phyloP scores from a whole-genome alignment of 2,888 invertebrate genomes.

The Hirtodrosophila trivittata region DNA sequence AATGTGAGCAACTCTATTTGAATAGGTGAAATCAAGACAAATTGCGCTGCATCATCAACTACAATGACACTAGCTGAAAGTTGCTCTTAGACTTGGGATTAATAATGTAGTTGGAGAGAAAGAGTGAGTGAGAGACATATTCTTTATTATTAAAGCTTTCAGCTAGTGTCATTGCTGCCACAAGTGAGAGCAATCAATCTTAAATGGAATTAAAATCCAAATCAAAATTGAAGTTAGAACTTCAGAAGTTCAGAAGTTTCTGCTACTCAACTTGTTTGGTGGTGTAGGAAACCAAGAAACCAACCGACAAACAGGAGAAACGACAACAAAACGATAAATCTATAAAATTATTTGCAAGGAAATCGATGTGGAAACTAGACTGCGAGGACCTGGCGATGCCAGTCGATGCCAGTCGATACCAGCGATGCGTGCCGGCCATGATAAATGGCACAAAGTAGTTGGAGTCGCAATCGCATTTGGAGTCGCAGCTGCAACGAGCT shows the following conservation, averaged over 20 bases:
- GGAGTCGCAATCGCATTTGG: slow-evolving; percentile 1
- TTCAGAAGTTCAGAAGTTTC: slow-evolving; percentile 13
- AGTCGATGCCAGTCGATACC: slow-evolving; percentile 10
- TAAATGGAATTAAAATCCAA: slow-evolving; percentile 49
- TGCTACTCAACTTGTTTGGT: too few species aligned
- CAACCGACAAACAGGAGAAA: slow-evolving; percentile 34
- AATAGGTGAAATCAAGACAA: slow-evolving; percentile 74
- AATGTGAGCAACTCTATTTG: slow-evolving; percentile 44
- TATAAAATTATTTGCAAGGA: slow-evolving; percentile 67
- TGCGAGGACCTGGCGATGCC: neutral
- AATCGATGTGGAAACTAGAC: slow-evolving; percentile 50
- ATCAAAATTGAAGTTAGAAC: slow-evolving; percentile 31
- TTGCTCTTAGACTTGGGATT: neutral
- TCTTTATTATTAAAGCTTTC: too few species aligned
- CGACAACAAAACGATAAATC: slow-evolving; percentile 61
- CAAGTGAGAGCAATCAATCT: slow-evolving; percentile 50
- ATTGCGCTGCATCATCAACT: slow-evolving; percentile 38
- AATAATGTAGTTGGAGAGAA: too few species aligned
- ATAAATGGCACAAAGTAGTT: slow-evolving; percentile 46
- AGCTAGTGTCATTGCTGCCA: slow-evolving; percentile 1
- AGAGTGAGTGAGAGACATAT: too few species aligned
- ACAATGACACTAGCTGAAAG: slow-evolving; percentile 7
- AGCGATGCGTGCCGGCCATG: slow-evolving; percentile 37
- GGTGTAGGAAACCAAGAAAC: slow-evolving; percentile 14
- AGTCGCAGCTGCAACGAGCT: slow-evolving; percentile 22